Evolutionary conservation across 2,113 vertebrate species (phyloP).

Genomic region (Vimba vimba): DNA sequence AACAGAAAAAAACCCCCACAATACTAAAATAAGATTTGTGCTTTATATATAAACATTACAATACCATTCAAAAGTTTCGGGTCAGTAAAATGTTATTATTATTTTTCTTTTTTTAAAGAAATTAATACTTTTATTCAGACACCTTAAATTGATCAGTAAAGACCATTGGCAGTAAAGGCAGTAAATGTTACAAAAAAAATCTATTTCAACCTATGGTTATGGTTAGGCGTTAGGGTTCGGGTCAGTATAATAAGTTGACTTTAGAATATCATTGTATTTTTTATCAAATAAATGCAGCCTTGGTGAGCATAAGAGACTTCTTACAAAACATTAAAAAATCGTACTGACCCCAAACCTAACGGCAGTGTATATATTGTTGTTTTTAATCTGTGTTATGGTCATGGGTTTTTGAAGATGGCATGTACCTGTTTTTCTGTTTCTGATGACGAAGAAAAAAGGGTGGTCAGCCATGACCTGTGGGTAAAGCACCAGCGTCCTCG

Average conservation of each 20-base stretch:
- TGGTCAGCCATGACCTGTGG: constrained; percentile 98
- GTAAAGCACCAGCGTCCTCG: constrained; percentile 92
- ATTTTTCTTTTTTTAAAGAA: not conserved
- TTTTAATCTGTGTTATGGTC: no score
- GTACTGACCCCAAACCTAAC: not conserved
- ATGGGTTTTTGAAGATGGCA: not conserved
- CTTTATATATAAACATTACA: no score
- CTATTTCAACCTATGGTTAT: no score
- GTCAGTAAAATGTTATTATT: not conserved
- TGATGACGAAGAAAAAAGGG: constrained; percentile 94
- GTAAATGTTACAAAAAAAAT: not conserved
- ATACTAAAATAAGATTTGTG: not conserved
- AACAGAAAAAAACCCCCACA: not conserved
- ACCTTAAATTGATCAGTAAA: not conserved
- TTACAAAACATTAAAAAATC: not conserved
- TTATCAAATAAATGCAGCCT: not conserved
- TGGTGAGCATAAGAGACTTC: not conserved
- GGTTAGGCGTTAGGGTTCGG: no score
- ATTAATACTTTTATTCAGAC: not conserved
- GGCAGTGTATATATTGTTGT: not conserved
- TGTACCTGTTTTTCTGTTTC: constrained; percentile 91
- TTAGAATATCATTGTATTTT: no score
- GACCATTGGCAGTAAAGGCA: not conserved
- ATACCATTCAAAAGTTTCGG: not conserved
- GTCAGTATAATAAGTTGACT: no score